Evolutionary conservation across 2,113 vertebrate genomes (phyloP), one percentile per base, ranked within the genome.

Genomic region (Probosciger aterrimus): DNA sequence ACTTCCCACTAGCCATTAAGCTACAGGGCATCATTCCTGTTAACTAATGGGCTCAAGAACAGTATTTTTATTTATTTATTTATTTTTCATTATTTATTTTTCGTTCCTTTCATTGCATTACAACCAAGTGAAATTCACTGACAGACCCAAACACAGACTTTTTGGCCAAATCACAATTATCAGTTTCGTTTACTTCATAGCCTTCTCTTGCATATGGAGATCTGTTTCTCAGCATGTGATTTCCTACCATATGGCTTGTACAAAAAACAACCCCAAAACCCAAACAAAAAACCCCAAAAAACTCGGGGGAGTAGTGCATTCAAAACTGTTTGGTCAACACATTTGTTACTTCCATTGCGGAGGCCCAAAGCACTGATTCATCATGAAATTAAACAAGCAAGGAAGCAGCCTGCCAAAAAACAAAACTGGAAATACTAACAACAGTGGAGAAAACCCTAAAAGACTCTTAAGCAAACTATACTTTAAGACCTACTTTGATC

Each of bases 1-100:
- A 86, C 37, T 60, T 90, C 68, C 68, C 59, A 10, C 15, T 57
- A 47, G 35, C 44, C 90, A 76, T 94, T 57, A 82, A 93, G 80
- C 73, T 64, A 52, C 86, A 82, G 86, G 69, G 76, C 62, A 92
- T 28, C 24, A 39, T 95, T 79, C 79, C 73, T 57, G 9, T 24
- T 90, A 86, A 95, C 91, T 94, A 94, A 86, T 23, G 49, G 44
- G 17, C 52, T 76, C 52, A 52, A 35, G 86, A 86, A 75, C 44
- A 53, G 17, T 5, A 12, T 60, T 86, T 84, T 82, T 18, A 44
- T 44, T 57, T 18, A 9, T 53, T 33, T 33, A 23, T 35, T 35
- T 23, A n/a, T 59, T 23, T n/a, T 59, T n/a, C n/a, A 35, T 57
- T 57, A n/a, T 59, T 33, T 59, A n/a, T n/a, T 59, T 23, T 35